phyloP scores from a whole-genome alignment of 2,113 vertebrate species.

The Macquaria australasica region DNA sequence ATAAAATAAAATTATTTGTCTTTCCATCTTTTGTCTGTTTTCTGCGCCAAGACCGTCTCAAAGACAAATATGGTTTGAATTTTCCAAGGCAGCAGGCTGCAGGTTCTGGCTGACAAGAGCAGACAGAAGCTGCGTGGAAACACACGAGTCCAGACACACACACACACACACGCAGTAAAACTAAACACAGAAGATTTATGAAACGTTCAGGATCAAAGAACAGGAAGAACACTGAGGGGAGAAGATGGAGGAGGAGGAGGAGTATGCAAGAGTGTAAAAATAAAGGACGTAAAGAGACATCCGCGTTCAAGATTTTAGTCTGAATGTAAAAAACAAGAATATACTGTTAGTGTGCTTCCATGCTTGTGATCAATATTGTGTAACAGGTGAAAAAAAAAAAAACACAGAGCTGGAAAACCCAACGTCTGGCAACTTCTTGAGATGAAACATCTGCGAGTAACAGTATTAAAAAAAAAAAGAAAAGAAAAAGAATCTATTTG shows the following conservation, averaged over 20 bases:
- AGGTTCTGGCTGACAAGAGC: not conserved
- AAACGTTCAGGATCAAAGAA: not conserved
- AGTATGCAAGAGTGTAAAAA: not conserved
- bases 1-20: not conserved
- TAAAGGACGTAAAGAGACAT: no score
- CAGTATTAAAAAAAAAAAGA: not conserved
- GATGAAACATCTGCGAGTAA: slow-evolving; percentile 30
- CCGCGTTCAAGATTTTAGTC: not conserved
- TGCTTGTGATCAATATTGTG: not conserved
- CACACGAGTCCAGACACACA: not conserved
- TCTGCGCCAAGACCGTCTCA: not conserved
- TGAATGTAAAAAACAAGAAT: not conserved
- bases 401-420: not conserved
- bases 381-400: slow-evolving; percentile 1
- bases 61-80: not conserved
- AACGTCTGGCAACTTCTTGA: not conserved
- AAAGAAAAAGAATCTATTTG: slow-evolving; percentile 26
- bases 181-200: slow-evolving; percentile 4
- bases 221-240: not conserved
- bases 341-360: not conserved
- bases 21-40: not conserved
- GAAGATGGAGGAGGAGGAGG: not conserved
- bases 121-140: not conserved
- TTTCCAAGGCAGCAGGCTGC: not conserved
- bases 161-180: not conserved